Evolutionary conservation across 2,113 vertebrate species (phyloP).

Genomic region (Madoqua kirkii): DNA sequence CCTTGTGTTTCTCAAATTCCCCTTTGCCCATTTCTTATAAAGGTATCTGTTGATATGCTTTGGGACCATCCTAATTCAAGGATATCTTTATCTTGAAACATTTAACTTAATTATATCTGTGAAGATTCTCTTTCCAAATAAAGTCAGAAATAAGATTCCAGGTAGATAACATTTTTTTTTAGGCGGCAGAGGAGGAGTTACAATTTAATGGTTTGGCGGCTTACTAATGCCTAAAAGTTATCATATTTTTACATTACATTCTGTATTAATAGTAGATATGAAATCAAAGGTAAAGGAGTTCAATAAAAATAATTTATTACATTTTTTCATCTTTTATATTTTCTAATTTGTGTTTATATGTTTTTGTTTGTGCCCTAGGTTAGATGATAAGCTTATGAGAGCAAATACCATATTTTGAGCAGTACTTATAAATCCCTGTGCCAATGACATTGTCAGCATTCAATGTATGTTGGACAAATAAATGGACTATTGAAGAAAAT

Average conservation of each 20-base stretch:
- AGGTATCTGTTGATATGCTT: not conserved
- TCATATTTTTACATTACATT: not conserved
- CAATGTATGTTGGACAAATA: not conserved
- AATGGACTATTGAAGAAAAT: not conserved
- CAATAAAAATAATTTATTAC: not conserved
- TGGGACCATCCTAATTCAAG: not conserved
- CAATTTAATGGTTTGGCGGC: not conserved
- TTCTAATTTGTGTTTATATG: not conserved
- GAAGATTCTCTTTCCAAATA: not conserved
- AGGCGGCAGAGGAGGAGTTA: rapidly evolving
- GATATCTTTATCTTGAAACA: not conserved
- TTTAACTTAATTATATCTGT: not conserved
- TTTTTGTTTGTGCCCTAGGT: not conserved
- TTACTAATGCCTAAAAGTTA: not conserved
- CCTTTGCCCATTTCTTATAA: not conserved
- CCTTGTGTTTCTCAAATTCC: not conserved
- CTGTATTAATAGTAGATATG: not conserved
- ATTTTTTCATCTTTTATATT: not conserved
- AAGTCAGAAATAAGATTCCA: not conserved
- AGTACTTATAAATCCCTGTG: not conserved
- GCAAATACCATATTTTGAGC: not conserved
- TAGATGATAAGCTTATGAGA: not conserved
- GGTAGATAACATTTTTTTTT: not conserved
- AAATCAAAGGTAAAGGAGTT: not conserved
- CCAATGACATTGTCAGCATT: not conserved